These are phyloP conservation scores for Sebastes fasciatus DNA, from an alignment of 2,113 vertebrate genomes.

Conservation along the genomic window DNA sequence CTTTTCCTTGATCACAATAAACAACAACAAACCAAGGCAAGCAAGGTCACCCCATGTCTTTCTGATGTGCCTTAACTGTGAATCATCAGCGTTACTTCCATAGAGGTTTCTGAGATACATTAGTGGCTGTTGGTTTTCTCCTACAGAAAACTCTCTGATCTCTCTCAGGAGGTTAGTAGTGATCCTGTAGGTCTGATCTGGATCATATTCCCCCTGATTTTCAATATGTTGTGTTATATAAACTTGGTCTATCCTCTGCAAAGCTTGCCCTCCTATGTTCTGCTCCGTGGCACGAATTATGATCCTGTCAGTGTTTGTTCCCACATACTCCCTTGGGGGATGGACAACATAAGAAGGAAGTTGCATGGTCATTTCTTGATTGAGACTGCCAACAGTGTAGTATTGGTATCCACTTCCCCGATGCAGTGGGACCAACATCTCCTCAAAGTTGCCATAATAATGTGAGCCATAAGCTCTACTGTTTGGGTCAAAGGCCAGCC, in stretches of 20 bases:
- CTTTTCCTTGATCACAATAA: conserved; percentile 60
- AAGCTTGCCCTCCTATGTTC: rapidly evolving
- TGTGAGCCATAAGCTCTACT: too few species aligned
- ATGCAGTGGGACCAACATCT: too few species aligned
- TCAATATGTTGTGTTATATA: conserved; percentile 77
- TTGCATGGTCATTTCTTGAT: too few species aligned
- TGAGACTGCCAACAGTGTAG: too few species aligned
- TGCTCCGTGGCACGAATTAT: conserved; percentile 54
- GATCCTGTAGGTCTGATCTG: conserved; percentile 60
- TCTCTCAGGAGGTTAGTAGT: conserved; percentile 50
- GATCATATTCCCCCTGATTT: too few species aligned
- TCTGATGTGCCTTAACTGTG: conserved; percentile 14
- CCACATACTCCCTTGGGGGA: too few species aligned
- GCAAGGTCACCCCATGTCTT: conserved; percentile 52
- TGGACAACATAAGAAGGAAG: too few species aligned
- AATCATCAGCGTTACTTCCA: conserved; percentile 7
- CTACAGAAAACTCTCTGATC: conserved; percentile 59
- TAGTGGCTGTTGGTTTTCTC: conserved; percentile 4
- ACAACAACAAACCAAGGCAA: conserved; percentile 65
- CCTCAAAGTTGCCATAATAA: too few species aligned
- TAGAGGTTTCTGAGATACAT: conserved; percentile 54
- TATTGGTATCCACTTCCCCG: too few species aligned
- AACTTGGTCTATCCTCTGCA: conserved; percentile 38
- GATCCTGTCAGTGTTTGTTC: conserved; percentile 64
- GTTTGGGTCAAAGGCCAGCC: too few species aligned